phyloP scores from a whole-genome alignment of 2,113 vertebrate species.

The Entomyzon cyanotis region DNA sequence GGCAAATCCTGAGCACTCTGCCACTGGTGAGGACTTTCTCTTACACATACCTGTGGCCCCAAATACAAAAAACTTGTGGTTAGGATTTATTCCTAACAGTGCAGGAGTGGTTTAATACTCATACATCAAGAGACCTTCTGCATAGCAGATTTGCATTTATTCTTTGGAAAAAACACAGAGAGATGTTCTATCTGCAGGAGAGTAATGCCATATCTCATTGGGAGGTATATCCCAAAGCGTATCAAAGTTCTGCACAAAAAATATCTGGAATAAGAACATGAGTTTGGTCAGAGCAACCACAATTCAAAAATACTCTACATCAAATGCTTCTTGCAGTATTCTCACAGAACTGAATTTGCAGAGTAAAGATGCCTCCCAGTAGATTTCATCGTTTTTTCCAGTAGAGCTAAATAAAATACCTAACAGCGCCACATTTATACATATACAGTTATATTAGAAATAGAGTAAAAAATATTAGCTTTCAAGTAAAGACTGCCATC shows the following conservation, averaged over 20 bases:
- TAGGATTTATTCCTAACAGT: not conserved
- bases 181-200: not conserved
- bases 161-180: not conserved
- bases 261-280: not conserved
- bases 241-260: not conserved
- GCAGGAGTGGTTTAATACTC: not conserved
- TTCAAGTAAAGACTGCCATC: not conserved
- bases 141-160: not conserved
- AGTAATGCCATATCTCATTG: not conserved
- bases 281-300: not conserved
- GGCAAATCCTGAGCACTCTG: not conserved
- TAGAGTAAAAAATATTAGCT: not conserved
- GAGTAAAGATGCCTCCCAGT: not conserved
- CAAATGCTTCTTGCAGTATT: not conserved
- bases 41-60: not conserved
- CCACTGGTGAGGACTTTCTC: not conserved
- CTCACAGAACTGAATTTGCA: not conserved
- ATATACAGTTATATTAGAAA: not conserved
- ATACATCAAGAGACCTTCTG: not conserved
- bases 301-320: not conserved
- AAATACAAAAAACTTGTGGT: not conserved
- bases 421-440: not conserved
- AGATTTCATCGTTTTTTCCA: not conserved
- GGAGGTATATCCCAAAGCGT: not conserved
- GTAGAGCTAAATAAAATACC: not conserved